Conservation (phyloP, 2,113 vertebrate genomes). For the Platanista minor region DNA sequence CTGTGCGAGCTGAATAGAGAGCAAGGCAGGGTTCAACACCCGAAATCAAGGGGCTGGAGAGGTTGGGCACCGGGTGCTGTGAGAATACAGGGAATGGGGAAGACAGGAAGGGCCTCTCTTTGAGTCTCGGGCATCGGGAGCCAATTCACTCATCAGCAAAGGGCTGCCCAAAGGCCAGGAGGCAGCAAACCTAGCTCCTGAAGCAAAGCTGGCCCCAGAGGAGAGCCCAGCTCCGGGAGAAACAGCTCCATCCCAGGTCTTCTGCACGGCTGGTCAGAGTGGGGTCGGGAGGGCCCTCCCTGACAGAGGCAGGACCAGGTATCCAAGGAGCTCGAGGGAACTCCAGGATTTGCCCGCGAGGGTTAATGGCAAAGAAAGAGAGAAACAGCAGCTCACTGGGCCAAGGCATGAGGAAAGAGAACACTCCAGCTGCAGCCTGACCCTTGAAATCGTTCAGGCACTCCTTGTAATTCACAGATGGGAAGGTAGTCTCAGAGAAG, state of each 20-base stretch:
- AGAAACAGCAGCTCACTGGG: background rate
- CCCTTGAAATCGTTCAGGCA: fast-evolving
- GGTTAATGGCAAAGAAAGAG: background rate
- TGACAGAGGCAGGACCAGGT: background rate
- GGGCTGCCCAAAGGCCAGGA: background rate
- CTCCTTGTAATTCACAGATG: background rate
- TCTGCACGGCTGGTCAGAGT: background rate
- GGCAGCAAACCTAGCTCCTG: background rate
- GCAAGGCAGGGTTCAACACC: background rate
- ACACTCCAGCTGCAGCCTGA: background rate
- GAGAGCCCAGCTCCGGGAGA: background rate
- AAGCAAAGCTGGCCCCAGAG: background rate
- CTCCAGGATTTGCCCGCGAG: background rate
- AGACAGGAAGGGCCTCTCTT: background rate
- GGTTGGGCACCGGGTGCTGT: background rate
- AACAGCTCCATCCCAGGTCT: background rate
- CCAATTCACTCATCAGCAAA: background rate
- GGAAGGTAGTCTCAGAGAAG: background rate
- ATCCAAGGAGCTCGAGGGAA: background rate
- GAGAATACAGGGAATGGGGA: background rate
- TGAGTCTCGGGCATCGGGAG: background rate
- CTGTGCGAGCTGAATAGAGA: background rate
- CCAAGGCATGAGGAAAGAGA: background rate
- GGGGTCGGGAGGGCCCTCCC: no score
- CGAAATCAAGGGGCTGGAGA: background rate